Evolutionary conservation across 2,113 vertebrate genomes (phyloP).

Genomic region (Psilopsiagon aurifrons): DNA sequence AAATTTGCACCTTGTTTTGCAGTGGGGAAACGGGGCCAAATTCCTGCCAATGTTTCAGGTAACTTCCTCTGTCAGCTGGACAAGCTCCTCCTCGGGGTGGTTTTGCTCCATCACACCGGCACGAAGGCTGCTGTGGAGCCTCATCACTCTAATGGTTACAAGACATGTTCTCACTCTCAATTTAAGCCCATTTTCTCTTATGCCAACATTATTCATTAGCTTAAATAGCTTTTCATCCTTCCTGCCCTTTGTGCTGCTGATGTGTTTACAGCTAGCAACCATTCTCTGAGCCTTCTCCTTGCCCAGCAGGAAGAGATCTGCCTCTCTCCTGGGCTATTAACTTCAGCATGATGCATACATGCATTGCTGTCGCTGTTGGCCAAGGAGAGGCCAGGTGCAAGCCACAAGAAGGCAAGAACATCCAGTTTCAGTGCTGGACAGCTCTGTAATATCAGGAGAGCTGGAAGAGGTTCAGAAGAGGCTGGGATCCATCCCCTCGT

Average conservation of each 20-base stretch:
- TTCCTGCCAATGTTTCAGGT: neutral
- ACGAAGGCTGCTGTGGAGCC: neutral
- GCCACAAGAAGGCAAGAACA: neutral
- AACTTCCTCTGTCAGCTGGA: neutral
- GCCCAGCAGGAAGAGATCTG: neutral
- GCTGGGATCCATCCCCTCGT: neutral
- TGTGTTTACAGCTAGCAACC: slow-evolving; percentile 55
- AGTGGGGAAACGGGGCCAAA: neutral
- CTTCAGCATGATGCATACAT: neutral
- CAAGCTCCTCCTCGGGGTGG: neutral
- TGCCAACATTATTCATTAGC: neutral
- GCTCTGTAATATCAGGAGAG: neutral
- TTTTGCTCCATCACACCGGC: neutral
- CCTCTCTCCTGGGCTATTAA: slow-evolving; percentile 20
- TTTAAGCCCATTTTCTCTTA: slow-evolving; percentile 20
- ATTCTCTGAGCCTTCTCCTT: neutral
- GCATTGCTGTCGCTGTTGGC: accelerated
- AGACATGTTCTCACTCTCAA: neutral
- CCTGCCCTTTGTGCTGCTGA: slow-evolving; percentile 19
- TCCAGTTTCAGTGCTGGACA: neutral
- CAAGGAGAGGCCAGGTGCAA: neutral
- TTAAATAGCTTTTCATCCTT: slow-evolving; percentile 25
- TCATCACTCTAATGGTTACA: neutral
- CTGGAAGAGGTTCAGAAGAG: neutral
- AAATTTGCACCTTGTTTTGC: neutral